Base-by-base conservation (phyloP, 23 tunicate species). In the Clavelina lepadiformis region DNA sequence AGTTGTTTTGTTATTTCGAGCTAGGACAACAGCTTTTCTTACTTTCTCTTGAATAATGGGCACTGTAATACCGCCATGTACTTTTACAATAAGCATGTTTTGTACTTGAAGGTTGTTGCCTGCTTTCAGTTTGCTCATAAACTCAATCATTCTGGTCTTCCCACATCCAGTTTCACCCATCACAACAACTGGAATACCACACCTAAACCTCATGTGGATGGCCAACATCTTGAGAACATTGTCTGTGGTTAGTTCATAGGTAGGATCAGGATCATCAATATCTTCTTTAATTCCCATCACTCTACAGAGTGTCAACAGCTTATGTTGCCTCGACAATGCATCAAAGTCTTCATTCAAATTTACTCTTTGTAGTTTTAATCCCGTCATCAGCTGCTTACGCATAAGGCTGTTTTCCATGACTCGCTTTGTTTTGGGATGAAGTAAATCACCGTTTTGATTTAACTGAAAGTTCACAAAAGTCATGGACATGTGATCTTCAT, bases 141-240 rank as follows among this genome's bases (percentile, higher is more conserved):
- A 80, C 27, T 80, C 86, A 2, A 80, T 58, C 86, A 80, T 80
- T 33, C 86, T 71, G 33, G 86, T 80, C 37, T 80, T 80, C 24
- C 86, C 86, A 50, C 86, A 80, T 13, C 86, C 86, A 26, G 86
- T 80, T 52, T 80, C 86, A 13, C 86, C 86, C 86, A 80, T 80
- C 26, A 80, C 47, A 11, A 80, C 75, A 27, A 80, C 86, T 3
- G 86, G 86, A 53, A 80, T 80, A 28, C 54, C 78, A 50, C 86
- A 80, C 15, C 78, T 32, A 19, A 80, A 63, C 41, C 86, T 35
- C 86, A 80, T 80, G 53, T 71, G 68, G 37, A 80, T 62, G 19
- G 86, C 86, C 22, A 80, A 44, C 77, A 80, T 80, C 51, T 80
- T 80, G 56, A 80, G 51, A 21, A 71, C 78, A 71, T 80, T 80